Evolutionary conservation across 2,113 vertebrate genomes (phyloP), one percentile per base, ranked within the genome.

Genomic region (Equus przewalskii): DNA sequence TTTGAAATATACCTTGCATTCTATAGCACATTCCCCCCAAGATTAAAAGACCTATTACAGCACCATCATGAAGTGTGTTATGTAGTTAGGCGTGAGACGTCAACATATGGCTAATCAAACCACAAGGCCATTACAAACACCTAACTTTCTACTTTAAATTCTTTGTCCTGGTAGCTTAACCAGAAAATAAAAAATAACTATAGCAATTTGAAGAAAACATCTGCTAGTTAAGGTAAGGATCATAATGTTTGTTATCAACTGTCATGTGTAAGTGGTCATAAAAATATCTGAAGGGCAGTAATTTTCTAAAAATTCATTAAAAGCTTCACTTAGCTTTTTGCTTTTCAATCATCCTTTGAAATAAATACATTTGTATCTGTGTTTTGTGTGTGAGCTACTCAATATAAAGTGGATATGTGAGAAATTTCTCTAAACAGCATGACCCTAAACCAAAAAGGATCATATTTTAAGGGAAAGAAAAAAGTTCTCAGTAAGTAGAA

Each of bases 121-220:
- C 30, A 16, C 16, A 82, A 90, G 64, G 28, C n/a, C 21, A 72
- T 89, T 76, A 67, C 36, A 64, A 85, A 82, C 26, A 93, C 7
- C n/a, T 78, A 24, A 76, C 26, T 86, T 91, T 69, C 64, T 62
- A 49, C 49, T 80, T 96, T 82, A 76, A 89, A 87, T 91, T 58
- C 15, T 87, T 81, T 97, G 60, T 51, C 30, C n/a, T 90, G 18
- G 4, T 60, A 81, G 91, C 54, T 65, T 90, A 89, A 91, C 62
- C 44, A 91, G 9, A 58, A 91, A 70, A 86, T 58, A 87, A 92
- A 92, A 93, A 89, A 89, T 83, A 95, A 94, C 75, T 51, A 87
- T 6, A 92, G 56, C 79, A 96, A 81, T 84, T 78, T 92, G 46
- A 92, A 87, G 76, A 76, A 33, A 92, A 90, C 54, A 90, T 80